Evolutionary conservation across 2,113 vertebrate genomes (phyloP).

Genomic region (Ameiurus melas): DNA sequence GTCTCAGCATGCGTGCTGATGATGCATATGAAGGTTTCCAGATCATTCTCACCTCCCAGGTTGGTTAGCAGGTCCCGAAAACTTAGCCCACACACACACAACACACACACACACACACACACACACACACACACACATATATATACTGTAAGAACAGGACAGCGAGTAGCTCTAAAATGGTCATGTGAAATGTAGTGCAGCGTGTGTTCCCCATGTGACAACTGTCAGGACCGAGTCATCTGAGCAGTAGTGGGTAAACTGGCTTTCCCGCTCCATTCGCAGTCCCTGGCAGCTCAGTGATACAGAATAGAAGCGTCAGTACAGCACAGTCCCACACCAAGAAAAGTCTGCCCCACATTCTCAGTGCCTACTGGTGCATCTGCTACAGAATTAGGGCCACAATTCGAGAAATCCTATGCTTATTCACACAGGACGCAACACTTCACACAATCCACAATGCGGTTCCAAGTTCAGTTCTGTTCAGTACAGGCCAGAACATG

Average conservation of each 20-base stretch:
- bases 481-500: not conserved
- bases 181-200: constrained; percentile 1
- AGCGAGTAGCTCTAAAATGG: not conserved
- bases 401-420: not conserved
- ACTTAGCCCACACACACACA: not conserved
- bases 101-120: no score
- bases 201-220: not conserved
- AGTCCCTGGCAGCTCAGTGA: constrained; percentile 9
- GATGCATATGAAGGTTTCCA: not conserved
- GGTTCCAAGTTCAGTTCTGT: not conserved
- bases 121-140: no score
- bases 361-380: not conserved
- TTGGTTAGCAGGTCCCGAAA: not conserved
- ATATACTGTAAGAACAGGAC: not conserved
- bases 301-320: constrained; percentile 41
- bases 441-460: not conserved
- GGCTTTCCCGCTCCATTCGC: constrained; percentile 19
- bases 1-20: not conserved
- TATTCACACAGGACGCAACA: not conserved
- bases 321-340: not conserved
- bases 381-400: not conserved
- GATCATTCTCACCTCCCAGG: not conserved
- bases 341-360: constrained; percentile 32
- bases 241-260: constrained; percentile 7
- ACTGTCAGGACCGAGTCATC: constrained; percentile 12